Evolutionary conservation across 2,797 vertebrate species (phyloP), one percentile per base, ranked within the genome.

Genomic region (Lacerta bilineata): DNA sequence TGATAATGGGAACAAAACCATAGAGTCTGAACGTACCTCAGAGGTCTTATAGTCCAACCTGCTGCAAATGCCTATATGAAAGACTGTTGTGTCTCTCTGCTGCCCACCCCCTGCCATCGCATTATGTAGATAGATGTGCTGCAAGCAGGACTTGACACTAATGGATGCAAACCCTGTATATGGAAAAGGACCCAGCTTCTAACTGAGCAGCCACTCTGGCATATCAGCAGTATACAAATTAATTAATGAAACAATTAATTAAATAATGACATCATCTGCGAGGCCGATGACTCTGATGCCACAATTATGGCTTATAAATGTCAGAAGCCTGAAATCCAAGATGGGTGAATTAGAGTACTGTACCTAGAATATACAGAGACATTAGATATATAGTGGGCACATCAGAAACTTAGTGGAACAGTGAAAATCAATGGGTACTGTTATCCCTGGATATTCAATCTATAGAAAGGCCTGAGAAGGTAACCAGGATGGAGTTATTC

Each of bases 351-450:
- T 64, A 39, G 18, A 66, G 55, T 25, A 59, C 43, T 18, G 55
- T 25, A 59, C 43, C n/a, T 72, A n/a, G 46, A 74, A 84, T 72
- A 55, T 11, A 13, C 71, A 36, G 43, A 50, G 27, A 46, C 27
- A 29, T 55, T 46, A 50, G 66, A 83, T 71, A 83, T 83, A 84
- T 36, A 72, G 18, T 55, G 20, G n/a, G 46, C 66, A 55, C 27
- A 50, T 25, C 43, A 11, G 27, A 50, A 71, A 36, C 68, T 43
- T 33, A 50, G 43, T 25, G 20, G 20, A 83, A 83, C 8, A 33
- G 64, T 83, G n/a, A 83, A 71, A 55, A 83, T 72, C 66, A 83
- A 33, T 83, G 27, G 29, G 50, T 69, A n/a, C 81, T 83, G 15
- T 33, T 46, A 33, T 46, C 3, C 81, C 11, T 64, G 66, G 41